Conservation (phyloP, 2,113 vertebrate species). For the Centrocercus urophasianus region DNA sequence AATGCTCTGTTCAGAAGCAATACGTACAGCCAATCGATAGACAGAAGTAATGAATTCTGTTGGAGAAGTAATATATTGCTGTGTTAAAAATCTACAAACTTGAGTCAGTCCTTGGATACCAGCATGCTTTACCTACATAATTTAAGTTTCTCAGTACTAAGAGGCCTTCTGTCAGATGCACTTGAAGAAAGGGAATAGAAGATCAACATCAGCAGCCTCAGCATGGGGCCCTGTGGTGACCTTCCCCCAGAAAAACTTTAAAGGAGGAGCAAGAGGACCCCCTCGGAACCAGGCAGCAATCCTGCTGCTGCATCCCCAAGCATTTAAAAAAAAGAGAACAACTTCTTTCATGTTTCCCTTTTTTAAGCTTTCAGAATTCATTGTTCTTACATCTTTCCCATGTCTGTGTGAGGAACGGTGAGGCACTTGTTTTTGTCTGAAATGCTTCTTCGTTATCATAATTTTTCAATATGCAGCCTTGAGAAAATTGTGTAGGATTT, state of each 20-base stretch:
- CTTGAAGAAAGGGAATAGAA: not conserved
- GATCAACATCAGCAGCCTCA: not conserved
- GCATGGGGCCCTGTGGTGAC: not conserved
- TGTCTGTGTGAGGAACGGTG: fast-evolving
- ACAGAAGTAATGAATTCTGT: not conserved
- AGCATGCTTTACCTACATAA: not conserved
- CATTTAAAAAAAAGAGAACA: not conserved
- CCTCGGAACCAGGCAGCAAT: not conserved
- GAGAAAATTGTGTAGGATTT: fast-evolving
- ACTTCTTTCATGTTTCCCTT: not conserved
- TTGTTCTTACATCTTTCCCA: not conserved
- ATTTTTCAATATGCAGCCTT: not conserved
- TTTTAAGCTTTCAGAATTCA: not conserved
- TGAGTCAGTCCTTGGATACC: not conserved
- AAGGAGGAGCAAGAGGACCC: not conserved
- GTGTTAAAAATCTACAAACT: not conserved
- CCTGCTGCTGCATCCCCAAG: not conserved
- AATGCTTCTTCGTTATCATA: not conserved
- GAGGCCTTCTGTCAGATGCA: not conserved
- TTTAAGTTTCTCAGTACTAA: not conserved
- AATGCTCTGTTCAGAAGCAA: not conserved
- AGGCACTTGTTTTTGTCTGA: not conserved
- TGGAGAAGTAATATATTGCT: not conserved
- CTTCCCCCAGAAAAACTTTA: not conserved
- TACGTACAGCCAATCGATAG: not conserved